Conservation (phyloP, 2,888 invertebrate species). For the Andricus quercusramuli region DNA sequence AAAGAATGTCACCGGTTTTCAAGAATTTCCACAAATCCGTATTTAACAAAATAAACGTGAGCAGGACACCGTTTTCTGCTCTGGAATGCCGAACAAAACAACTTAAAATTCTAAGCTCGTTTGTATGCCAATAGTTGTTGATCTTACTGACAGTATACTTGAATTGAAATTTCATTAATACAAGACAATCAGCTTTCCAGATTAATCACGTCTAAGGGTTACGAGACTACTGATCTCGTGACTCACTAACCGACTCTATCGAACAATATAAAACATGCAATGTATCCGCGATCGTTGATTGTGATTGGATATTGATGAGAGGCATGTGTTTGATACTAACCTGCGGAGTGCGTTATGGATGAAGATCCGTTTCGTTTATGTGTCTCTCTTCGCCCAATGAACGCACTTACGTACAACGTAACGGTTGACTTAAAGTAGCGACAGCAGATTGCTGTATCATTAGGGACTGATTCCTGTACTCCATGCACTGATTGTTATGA, state of each 20-base stretch:
- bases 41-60: neutral
- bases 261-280: neutral
- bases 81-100: neutral
- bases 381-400: conserved; percentile 67
- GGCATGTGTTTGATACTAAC: conserved; percentile 1
- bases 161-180: neutral
- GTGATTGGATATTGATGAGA: neutral
- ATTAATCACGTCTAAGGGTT: neutral
- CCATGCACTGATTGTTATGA: conserved; percentile 16
- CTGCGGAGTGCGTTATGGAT: conserved; percentile 45
- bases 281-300: conserved; percentile 1
- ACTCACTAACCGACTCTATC: neutral
- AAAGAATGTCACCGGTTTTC: neutral
- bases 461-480: neutral
- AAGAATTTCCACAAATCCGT: neutral
- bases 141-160: neutral
- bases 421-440: conserved; percentile 74
- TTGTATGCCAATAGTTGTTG: neutral
- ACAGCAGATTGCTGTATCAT: conserved; percentile 67
- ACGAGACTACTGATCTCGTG: neutral
- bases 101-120: neutral
- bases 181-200: neutral
- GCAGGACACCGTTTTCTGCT: neutral
- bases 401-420: conserved; percentile 65
- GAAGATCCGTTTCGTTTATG: conserved; percentile 76